Base-by-base conservation (phyloP, 1,140 invertebrate genomes). In the Micrasema minimum region DNA sequence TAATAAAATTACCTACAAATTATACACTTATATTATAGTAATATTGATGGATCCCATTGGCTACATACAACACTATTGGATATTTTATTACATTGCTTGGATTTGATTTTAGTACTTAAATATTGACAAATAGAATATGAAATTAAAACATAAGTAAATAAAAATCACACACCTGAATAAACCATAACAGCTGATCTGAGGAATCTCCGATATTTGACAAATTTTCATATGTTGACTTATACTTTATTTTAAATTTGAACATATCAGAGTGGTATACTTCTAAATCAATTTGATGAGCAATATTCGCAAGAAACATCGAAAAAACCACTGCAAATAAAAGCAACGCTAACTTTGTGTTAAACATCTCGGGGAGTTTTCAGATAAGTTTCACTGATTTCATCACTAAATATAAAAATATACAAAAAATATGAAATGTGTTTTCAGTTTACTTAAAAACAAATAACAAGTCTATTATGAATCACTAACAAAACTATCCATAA, bases 101-200 rank as follows among this genome's bases (percentile, higher is more conserved):
- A n/a, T n/a, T n/a, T n/a, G n/a, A n/a, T n/a, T n/a, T n/a, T n/a
- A n/a, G n/a, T n/a, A n/a, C n/a, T n/a, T n/a, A n/a, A n/a, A n/a
- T n/a, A n/a, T n/a, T n/a, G n/a, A n/a, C n/a, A n/a, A n/a, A n/a
- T n/a, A n/a, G n/a, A n/a, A n/a, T n/a, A n/a, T n/a, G n/a, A n/a
- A n/a, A n/a, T n/a, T n/a, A n/a, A n/a, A n/a, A n/a, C n/a, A n/a
- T n/a, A n/a, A n/a, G n/a, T n/a, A n/a, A n/a, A n/a, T n/a, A n/a
- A 64, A 57, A 51, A 14, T 69, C 51, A 78, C 81, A 82, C 83
- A 92, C 91, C 85, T 93, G 92, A 74, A 93, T 77, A 83, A 93
- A 93, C 91, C 91, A 92, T 61, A 92, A 84, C 14, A 93, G 76
- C 79, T 92, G 86, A 18, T 89, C 78, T 12, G 77, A 75, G 0